A percentile compares a stretch with the other conserved stretches of the same genome.
These are phyloP conservation scores for Dipodomys ordii DNA, from an alignment of 2,113 vertebrate species.

Conservation along the genomic window DNA sequence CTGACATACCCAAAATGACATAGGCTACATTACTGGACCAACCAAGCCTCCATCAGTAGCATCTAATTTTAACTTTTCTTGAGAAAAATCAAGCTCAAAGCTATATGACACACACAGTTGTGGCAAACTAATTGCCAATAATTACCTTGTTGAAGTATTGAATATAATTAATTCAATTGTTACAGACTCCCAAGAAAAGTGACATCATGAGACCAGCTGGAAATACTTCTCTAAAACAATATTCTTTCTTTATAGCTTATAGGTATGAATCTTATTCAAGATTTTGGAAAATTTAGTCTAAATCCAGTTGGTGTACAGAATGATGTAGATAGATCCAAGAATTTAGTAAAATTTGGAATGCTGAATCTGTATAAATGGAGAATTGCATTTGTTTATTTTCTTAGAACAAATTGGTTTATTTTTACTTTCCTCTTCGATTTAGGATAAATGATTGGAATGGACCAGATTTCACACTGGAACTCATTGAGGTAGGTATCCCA, in stretches of 20 bases:
- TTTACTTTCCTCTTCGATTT: not conserved
- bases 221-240: not conserved
- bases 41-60: not conserved
- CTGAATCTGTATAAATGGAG: not conserved
- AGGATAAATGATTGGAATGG: not conserved
- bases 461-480: not conserved
- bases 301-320: not conserved
- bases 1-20: not conserved
- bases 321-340: not conserved
- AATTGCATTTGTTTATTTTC: not conserved
- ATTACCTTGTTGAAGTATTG: not conserved
- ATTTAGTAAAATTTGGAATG: conserved; percentile 20
- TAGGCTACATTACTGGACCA: not conserved
- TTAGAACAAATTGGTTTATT: not conserved
- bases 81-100: not conserved
- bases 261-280: not conserved
- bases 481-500: not conserved
- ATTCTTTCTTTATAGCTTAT: not conserved
- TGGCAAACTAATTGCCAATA: not conserved
- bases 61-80: not conserved
- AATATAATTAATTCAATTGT: not conserved
- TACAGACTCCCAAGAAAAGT: not conserved
- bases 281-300: not conserved
- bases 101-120: not conserved
- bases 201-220: not conserved